phyloP scores from a whole-genome alignment of 2,888 invertebrate species.

The Epinotia nisella region DNA sequence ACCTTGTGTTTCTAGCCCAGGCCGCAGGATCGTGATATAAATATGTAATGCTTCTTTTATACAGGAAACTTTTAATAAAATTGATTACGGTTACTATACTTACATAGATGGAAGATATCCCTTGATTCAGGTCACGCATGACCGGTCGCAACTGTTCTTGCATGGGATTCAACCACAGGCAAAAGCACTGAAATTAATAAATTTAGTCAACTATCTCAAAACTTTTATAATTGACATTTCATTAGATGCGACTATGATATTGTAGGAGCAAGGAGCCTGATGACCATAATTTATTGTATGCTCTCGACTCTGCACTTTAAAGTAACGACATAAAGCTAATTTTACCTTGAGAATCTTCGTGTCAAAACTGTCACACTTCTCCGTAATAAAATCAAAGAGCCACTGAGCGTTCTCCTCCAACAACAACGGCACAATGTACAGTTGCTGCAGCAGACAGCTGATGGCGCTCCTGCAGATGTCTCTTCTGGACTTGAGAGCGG shows the following conservation, averaged over 20 bases:
- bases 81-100: constrained; percentile 50
- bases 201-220: not conserved
- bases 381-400: constrained; percentile 80
- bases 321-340: not conserved
- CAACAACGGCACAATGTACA: constrained; percentile 68
- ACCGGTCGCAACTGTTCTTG: constrained; percentile 78
- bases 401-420: constrained; percentile 78
- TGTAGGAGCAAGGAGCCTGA: too few species aligned
- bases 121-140: constrained; percentile 76
- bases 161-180: constrained; percentile 78
- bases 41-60: too few species aligned
- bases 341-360: constrained; percentile 82
- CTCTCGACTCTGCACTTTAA: not conserved
- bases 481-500: constrained; percentile 62
- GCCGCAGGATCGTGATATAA: too few species aligned
- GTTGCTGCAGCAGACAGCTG: constrained; percentile 62
- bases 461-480: constrained; percentile 73
- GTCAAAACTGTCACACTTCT: constrained; percentile 81
- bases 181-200: constrained; percentile 67
- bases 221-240: too few species aligned
- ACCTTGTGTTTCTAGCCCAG: too few species aligned
- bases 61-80: too few species aligned
- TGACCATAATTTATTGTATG: too few species aligned
- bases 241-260: too few species aligned
- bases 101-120: constrained; percentile 73